A percentile compares a stretch with the other conserved stretches of the same genome.
These are phyloP conservation scores for Melitaea athalia DNA, from an alignment of 2,888 invertebrate genomes.

Conservation along the genomic window DNA sequence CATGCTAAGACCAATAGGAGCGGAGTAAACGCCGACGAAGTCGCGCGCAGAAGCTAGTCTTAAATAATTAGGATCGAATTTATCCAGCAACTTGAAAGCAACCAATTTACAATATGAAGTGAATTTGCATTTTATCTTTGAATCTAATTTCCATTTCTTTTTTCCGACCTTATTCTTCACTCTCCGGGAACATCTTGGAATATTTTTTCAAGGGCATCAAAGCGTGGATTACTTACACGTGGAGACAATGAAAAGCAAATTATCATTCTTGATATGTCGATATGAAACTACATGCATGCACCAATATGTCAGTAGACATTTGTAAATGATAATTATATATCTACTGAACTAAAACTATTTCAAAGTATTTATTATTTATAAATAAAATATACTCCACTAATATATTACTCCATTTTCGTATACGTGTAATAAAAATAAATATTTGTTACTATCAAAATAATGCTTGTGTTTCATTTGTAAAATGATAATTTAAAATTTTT, in stretches of 20 bases:
- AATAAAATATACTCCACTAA: too few relatives aligned
- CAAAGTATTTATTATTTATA: too few relatives aligned
- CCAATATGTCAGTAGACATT: background rate
- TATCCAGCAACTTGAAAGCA: constrained; percentile 2
- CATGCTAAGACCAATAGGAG: too few relatives aligned
- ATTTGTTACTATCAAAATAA: background rate
- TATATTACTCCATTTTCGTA: too few relatives aligned
- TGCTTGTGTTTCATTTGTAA: background rate
- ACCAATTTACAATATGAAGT: constrained; percentile 19
- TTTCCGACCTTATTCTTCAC: constrained; percentile 1
- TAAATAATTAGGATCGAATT: background rate
- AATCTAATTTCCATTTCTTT: constrained; percentile 25
- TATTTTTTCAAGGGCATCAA: constrained; percentile 13
- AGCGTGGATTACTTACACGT: background rate
- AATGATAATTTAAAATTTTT: background rate
- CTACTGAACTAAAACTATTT: too few relatives aligned
- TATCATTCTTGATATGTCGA: background rate
- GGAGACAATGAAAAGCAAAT: background rate
- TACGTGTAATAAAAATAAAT: background rate
- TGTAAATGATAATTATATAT: background rate
- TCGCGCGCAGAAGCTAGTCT: too few relatives aligned
- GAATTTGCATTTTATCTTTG: constrained; percentile 26
- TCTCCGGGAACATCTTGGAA: background rate
- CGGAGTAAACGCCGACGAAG: too few relatives aligned
- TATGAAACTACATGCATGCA: background rate